Conservation (phyloP, 2,888 invertebrate genomes). For the Phyllotreta striolata region DNA sequence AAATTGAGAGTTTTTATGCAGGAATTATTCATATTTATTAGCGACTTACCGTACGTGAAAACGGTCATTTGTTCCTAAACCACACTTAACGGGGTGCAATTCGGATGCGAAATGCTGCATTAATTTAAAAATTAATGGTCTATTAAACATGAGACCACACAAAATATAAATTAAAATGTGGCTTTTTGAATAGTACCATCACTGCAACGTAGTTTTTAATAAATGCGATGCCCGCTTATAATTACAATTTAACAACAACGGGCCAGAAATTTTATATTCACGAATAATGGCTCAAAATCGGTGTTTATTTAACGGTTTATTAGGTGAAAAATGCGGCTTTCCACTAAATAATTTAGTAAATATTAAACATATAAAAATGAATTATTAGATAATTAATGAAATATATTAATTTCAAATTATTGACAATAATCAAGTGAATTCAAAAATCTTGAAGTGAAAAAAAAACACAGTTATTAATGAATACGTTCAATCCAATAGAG, state of each 20-base stretch:
- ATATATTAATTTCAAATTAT: too few relatives aligned
- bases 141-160: conserved; percentile 50
- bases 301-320: neutral
- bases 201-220: conserved; percentile 42
- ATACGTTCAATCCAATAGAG: neutral
- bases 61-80: conserved; percentile 45
- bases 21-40: conserved; percentile 50
- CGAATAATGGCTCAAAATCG: neutral
- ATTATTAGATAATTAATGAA: too few relatives aligned
- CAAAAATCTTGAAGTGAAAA: neutral
- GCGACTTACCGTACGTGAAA: conserved; percentile 43
- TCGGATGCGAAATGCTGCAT: conserved; percentile 49
- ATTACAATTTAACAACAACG: conserved; percentile 35
- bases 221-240: conserved; percentile 36
- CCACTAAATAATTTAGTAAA: too few relatives aligned
- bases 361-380: too few relatives aligned
- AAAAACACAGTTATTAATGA: neutral
- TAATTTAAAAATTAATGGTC: conserved; percentile 52
- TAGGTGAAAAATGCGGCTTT: too few relatives aligned
- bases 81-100: conserved; percentile 44
- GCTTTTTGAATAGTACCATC: conserved; percentile 44
- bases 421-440: too few relatives aligned
- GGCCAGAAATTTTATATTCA: neutral
- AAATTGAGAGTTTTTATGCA: conserved; percentile 52
- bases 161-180: conserved; percentile 47